Evolutionary conservation across 2,797 vertebrate genomes (phyloP).

Genomic region (Tolypeutes matacus): DNA sequence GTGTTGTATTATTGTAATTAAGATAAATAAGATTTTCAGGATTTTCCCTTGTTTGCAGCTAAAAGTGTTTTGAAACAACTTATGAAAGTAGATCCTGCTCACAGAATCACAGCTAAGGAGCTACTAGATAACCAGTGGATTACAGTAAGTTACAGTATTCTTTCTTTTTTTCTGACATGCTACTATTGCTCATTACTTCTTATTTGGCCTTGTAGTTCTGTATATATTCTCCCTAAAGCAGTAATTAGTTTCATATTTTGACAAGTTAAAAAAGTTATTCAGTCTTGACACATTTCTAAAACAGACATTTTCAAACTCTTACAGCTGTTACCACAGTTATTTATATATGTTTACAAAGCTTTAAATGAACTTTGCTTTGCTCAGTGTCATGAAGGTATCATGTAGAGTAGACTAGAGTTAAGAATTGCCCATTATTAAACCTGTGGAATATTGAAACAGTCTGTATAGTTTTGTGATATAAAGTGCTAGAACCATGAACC

Average conservation of each 20-base stretch:
- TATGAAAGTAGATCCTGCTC: constrained; percentile 91
- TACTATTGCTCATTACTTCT: not conserved
- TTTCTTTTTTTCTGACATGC: not conserved
- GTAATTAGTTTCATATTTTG: constrained; percentile 57
- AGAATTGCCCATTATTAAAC: not conserved
- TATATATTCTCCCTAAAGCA: constrained; percentile 49
- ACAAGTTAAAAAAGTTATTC: constrained; percentile 59
- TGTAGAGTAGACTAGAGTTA: not conserved
- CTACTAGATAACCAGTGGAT: constrained; percentile 91
- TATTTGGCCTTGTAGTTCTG: constrained; percentile 11
- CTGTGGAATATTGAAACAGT: not conserved
- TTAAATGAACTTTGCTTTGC: constrained; percentile 52
- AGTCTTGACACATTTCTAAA: constrained; percentile 61
- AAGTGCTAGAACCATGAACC: not conserved
- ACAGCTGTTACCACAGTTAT: constrained; percentile 9
- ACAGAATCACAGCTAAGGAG: constrained; percentile 91
- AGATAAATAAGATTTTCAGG: constrained; percentile 63
- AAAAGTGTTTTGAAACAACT: constrained; percentile 90
- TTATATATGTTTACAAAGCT: constrained; percentile 15
- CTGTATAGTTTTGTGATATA: not conserved
- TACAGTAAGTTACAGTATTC: constrained; percentile 86
- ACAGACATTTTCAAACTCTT: constrained; percentile 45
- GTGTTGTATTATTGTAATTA: constrained; percentile 47
- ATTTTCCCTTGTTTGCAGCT: constrained; percentile 84
- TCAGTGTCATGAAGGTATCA: not conserved